Evolutionary conservation across 2,113 vertebrate genomes (phyloP).

Genomic region (Podarcis cretensis): DNA sequence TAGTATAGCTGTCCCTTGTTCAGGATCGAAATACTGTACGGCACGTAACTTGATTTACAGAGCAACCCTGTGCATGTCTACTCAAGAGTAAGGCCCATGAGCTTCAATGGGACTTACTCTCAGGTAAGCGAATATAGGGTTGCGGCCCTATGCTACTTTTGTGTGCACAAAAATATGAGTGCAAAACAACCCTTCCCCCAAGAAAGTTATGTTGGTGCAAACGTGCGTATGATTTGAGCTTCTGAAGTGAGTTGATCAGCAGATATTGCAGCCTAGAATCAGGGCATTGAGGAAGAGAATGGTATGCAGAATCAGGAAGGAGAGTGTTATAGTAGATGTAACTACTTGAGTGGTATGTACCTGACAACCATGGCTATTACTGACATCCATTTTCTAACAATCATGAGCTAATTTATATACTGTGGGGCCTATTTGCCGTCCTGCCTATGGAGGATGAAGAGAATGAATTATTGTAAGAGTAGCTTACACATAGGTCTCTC

Average conservation of each 20-base stretch:
- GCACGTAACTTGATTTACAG: not conserved
- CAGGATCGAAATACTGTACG: not conserved
- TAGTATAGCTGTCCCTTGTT: not conserved
- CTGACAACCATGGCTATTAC: slow-evolving; percentile 18
- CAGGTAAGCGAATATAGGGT: not conserved
- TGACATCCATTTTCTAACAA: slow-evolving; percentile 49
- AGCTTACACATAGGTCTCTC: slow-evolving; percentile 34
- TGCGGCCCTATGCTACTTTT: not conserved
- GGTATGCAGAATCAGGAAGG: slow-evolving; percentile 40
- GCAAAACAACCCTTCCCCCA: not conserved
- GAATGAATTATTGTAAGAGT: slow-evolving; percentile 31
- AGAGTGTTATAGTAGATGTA: slow-evolving; percentile 39
- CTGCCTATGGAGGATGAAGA: slow-evolving; percentile 31
- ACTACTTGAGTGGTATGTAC: slow-evolving; percentile 50
- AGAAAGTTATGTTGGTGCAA: not conserved
- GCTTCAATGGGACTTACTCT: not conserved
- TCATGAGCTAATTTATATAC: slow-evolving; percentile 37
- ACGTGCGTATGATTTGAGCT: not conserved
- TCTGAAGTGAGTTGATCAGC: not conserved
- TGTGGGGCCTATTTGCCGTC: slow-evolving; percentile 56
- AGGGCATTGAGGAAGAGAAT: not conserved
- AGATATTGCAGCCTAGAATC: not conserved
- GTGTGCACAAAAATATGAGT: not conserved
- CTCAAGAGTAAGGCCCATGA: not conserved
- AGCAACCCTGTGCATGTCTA: not conserved